phyloP scores from a whole-genome alignment of 2,113 vertebrate species.

The Callipepla squamata region DNA sequence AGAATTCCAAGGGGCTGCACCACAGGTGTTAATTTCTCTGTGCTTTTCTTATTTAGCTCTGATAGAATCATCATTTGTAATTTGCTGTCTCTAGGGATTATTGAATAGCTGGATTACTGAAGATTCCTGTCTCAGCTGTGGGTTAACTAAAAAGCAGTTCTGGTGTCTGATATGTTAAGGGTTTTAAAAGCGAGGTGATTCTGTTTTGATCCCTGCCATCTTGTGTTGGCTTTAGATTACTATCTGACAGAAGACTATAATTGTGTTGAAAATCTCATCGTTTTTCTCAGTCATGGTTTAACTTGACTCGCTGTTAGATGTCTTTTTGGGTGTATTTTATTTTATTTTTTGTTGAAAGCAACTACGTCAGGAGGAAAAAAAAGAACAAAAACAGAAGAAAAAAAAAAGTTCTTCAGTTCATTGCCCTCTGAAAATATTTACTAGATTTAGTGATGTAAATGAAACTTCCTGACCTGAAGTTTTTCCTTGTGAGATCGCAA shows the following conservation, averaged over 20 bases:
- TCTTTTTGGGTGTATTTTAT: not conserved
- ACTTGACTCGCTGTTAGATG: not conserved
- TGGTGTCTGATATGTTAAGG: not conserved
- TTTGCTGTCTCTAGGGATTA: constrained; percentile 42
- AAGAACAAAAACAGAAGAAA: not conserved
- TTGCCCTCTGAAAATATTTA: not conserved
- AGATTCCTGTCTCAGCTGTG: not conserved
- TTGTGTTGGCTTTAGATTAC: constrained; percentile 20
- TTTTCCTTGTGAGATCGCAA: not conserved
- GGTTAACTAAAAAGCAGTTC: constrained; percentile 40
- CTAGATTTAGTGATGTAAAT: not conserved
- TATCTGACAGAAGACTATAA: constrained; percentile 18
- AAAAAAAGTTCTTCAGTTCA: not conserved
- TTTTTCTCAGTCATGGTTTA: not conserved
- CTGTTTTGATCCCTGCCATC: constrained; percentile 32
- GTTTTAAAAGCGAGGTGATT: not conserved
- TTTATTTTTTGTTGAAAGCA: not conserved
- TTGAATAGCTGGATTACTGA: constrained; percentile 55
- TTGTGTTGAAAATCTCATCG: not conserved
- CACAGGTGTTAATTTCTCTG: constrained; percentile 49
- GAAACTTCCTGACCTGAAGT: not conserved
- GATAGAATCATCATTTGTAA: constrained; percentile 62
- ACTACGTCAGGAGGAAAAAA: not conserved
- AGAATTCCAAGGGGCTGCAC: constrained; percentile 24
- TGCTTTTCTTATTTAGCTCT: constrained; percentile 51